phyloP scores from a whole-genome alignment of 2,797 vertebrate species.

The Bufotes viridis region DNA sequence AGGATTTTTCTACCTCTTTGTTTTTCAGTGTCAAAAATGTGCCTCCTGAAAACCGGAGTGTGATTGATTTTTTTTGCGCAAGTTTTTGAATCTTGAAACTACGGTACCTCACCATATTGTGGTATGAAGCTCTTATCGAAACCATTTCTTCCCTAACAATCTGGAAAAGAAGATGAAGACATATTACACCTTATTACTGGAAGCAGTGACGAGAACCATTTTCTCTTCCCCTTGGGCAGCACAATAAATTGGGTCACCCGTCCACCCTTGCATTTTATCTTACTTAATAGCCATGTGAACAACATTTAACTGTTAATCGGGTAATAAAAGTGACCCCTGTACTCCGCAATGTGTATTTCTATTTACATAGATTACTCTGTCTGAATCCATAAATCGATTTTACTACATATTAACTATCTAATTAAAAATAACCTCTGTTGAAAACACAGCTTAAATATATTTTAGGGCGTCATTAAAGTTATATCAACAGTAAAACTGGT shows the following conservation, averaged over 20 bases:
- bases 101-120: not conserved
- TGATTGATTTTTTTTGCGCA: too few relatives aligned
- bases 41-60: too few relatives aligned
- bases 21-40: too few relatives aligned
- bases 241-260: not conserved
- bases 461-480: constrained; percentile 29
- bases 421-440: constrained; percentile 47
- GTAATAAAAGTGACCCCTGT: constrained; percentile 13
- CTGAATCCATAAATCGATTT: constrained; percentile 34
- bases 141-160: not conserved
- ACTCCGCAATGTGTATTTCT: not conserved
- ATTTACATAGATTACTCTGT: constrained; percentile 30
- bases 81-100: too few relatives aligned
- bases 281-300: not conserved
- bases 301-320: constrained; percentile 14
- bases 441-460: constrained; percentile 27
- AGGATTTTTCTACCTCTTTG: too few relatives aligned
- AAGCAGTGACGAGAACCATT: not conserved
- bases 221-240: not conserved
- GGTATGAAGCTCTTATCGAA: not conserved
- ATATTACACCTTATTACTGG: not conserved
- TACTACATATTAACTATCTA: constrained; percentile 38
- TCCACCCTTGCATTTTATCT: not conserved
- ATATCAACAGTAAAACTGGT: constrained; percentile 26
- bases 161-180: not conserved